These are phyloP conservation scores for Abscondita cerata DNA, from an alignment of 2,888 invertebrate species.

Conservation along the genomic window DNA sequence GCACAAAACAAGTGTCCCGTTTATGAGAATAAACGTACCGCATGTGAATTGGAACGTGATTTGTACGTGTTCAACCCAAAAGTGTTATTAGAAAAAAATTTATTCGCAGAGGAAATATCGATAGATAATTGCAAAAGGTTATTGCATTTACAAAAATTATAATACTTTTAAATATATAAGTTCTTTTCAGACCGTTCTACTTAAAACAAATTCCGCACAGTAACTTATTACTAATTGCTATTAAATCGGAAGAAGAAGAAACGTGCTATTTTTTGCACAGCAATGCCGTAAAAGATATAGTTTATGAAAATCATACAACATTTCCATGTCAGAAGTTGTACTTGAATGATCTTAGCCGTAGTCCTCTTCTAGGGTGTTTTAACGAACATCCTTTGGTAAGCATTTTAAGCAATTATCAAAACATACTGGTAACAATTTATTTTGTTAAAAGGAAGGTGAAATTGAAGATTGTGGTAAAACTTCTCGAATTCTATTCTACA, in stretches of 20 bases:
- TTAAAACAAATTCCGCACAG: constrained; percentile 77
- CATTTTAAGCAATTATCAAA: constrained; percentile 17
- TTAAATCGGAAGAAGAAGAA: constrained; percentile 64
- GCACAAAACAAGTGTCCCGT: constrained; percentile 49
- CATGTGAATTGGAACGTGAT: constrained; percentile 77
- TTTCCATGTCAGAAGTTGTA: constrained; percentile 80
- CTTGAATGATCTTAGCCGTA: constrained; percentile 70
- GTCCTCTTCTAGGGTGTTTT: constrained; percentile 77
- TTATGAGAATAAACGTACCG: constrained; percentile 57
- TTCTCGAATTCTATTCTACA: background rate
- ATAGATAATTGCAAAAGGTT: constrained; percentile 13
- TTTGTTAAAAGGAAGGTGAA: constrained; percentile 57
- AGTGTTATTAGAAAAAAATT: constrained; percentile 30
- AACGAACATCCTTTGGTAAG: constrained; percentile 75
- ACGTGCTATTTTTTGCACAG: constrained; percentile 59
- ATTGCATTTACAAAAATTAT: no score
- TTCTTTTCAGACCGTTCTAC: constrained; percentile 66
- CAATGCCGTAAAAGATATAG: constrained; percentile 61
- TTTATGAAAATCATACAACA: constrained; percentile 59
- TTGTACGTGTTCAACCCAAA: constrained; percentile 73
- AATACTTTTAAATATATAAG: background rate
- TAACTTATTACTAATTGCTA: constrained; percentile 78
- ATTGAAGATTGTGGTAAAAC: constrained; percentile 58
- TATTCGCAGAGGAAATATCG: background rate
- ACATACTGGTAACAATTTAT: background rate